Evolutionary conservation across 2,888 invertebrate species (phyloP), one percentile per base, ranked within the genome.

Genomic region (Cephus spinipes): DNA sequence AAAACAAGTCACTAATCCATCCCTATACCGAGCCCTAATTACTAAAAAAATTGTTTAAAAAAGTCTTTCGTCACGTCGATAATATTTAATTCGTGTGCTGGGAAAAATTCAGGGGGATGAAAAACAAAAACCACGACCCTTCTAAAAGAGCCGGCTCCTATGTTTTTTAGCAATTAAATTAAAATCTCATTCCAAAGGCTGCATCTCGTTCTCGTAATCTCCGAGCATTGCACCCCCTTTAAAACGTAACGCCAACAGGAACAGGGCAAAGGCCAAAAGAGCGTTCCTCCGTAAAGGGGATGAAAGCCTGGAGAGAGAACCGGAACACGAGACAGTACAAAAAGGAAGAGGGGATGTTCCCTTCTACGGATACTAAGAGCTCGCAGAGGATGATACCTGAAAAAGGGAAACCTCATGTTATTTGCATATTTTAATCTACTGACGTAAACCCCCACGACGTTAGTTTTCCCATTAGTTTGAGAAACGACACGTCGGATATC

Each of bases 361-460:
- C 4, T 55, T 2, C 55, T 9, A 9, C 23, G 9, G 15, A 23
- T 23, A 23, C 55, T 55, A 23, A 23, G 23, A 55, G 55, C 55
- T 15, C 15, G 23, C 55, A 55, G 9, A 55, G 23, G 23, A 55
- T 55, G 55, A 55, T 55, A 23, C 15, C 32, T 32, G 69, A 68
- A 74, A 35, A 55, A 76, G 75, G 69, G 68, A 33, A 75, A 73
- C 69, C 73, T 15, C 71, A 31, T 31, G 85, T 86, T 87, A 90
- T 90, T 90, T 89, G 88, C 89, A 90, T 90, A 90, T 90, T 90
- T 89, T 89, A 90, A 90, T 89, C 89, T 87, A 86, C 86, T 84
- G 81, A 82, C 85, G 86, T 85, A 88, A 87, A 89, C 83, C 81
- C 83, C 79, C 75, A 74, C 83, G 80, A 77, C 81, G 78, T 85